Percentiles rank a stretch among this genome's conserved stretches.
These are phyloP conservation scores for Auanema sp. DNA, from an alignment of 2,888 invertebrate species.

Conservation along the genomic window DNA sequence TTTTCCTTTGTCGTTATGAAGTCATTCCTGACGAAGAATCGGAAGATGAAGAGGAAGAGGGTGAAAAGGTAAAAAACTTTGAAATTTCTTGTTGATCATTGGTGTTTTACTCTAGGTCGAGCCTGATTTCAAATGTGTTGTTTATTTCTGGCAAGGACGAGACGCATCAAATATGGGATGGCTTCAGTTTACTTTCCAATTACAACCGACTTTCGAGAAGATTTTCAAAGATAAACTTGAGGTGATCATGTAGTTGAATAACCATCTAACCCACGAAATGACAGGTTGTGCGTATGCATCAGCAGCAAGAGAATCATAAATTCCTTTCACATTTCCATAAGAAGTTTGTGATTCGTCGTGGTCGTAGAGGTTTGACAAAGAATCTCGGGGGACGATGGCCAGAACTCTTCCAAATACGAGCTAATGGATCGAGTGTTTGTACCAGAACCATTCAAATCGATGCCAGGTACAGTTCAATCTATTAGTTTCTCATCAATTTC, in stretches of 20 bases:
- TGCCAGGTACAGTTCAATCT: slow-evolving; percentile 30
- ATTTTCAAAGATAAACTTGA: slow-evolving; percentile 84
- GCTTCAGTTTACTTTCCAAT: slow-evolving; percentile 95
- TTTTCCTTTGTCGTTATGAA: slow-evolving; percentile 94
- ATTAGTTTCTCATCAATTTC: not conserved
- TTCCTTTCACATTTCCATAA: slow-evolving; percentile 95
- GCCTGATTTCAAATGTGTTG: slow-evolving; percentile 85
- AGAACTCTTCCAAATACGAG: slow-evolving; percentile 90
- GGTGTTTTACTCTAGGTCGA: slow-evolving; percentile 72
- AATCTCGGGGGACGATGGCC: slow-evolving; percentile 68
- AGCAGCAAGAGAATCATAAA: slow-evolving; percentile 96
- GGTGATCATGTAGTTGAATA: slow-evolving; percentile 65
- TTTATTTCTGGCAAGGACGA: slow-evolving; percentile 99
- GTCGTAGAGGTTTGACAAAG: slow-evolving; percentile 66
- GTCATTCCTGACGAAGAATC: slow-evolving; percentile 66
- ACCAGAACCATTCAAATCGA: slow-evolving; percentile 71
- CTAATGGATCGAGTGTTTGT: slow-evolving; percentile 91
- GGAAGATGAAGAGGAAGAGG: slow-evolving; percentile 30
- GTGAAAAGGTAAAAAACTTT: slow-evolving; percentile 6
- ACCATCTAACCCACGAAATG: not conserved
- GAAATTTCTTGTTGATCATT: not conserved
- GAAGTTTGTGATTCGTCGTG: slow-evolving; percentile 87
- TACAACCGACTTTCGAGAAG: slow-evolving; percentile 76
- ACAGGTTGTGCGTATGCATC: slow-evolving; percentile 80
- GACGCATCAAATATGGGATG: slow-evolving; percentile 99